Conservation (phyloP, 1,140 invertebrate genomes). For the Euura lappo region DNA sequence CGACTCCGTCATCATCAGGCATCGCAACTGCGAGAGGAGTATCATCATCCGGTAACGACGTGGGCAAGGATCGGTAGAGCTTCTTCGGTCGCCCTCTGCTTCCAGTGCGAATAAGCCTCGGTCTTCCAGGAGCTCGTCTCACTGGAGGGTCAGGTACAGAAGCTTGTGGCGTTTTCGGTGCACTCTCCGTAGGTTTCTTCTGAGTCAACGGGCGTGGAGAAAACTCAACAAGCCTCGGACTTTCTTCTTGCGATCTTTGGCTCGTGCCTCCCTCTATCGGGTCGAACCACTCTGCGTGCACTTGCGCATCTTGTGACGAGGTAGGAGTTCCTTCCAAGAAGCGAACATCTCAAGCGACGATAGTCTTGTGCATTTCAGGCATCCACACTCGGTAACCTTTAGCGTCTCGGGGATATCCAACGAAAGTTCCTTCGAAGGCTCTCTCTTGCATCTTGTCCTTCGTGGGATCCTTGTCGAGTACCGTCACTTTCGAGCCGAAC, state of each 20-base stretch:
- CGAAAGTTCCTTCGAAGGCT: constrained; percentile 29
- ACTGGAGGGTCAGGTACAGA: not conserved
- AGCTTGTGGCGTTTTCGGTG: not conserved
- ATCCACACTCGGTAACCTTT: constrained; percentile 28
- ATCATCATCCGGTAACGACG: not conserved
- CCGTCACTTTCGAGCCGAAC: constrained; percentile 27
- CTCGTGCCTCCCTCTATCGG: not conserved
- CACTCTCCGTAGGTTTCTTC: not conserved
- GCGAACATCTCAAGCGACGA: constrained; percentile 26
- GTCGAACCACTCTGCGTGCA: not conserved
- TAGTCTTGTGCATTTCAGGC: constrained; percentile 16
- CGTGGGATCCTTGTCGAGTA: constrained; percentile 20
- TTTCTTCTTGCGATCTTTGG: not conserved
- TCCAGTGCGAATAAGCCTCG: constrained; percentile 19
- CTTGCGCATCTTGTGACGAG: constrained; percentile 10
- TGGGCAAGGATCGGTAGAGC: constrained; percentile 8
- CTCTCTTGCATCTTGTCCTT: constrained; percentile 31
- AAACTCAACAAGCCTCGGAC: not conserved
- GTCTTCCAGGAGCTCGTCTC: constrained; percentile 17
- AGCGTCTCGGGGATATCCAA: constrained; percentile 27
- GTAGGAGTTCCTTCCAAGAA: constrained; percentile 34
- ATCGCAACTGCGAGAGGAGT: not conserved
- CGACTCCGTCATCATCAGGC: not conserved
- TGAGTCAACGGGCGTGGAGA: not conserved
- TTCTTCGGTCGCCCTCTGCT: constrained; percentile 27